These are phyloP conservation scores for Lithophane leautieri DNA, from an alignment of 2,888 invertebrate species.

Conservation along the genomic window DNA sequence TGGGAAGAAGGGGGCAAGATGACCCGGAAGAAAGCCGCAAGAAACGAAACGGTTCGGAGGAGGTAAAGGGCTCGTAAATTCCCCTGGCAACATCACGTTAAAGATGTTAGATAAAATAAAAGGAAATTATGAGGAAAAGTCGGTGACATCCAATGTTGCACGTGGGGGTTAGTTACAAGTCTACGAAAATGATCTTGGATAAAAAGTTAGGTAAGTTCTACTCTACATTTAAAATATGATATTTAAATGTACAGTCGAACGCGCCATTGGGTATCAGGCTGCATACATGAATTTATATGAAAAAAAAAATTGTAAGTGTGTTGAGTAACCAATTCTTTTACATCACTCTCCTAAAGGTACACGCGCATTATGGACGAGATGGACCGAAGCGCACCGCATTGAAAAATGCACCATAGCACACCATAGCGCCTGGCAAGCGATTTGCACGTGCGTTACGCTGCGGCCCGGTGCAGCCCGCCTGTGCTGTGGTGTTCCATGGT, in stretches of 20 bases:
- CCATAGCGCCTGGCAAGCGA: too few species aligned
- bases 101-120: constrained; percentile 58
- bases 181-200: neutral
- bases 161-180: neutral
- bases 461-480: neutral
- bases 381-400: neutral
- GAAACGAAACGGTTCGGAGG: constrained; percentile 52
- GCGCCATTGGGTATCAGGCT: neutral
- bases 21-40: constrained; percentile 58
- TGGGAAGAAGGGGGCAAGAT: constrained; percentile 53
- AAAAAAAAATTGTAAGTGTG: neutral
- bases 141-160: constrained; percentile 27
- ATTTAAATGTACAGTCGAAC: constrained; percentile 11
- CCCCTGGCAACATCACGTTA: constrained; percentile 38
- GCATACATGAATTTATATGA: neutral
- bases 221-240: too few species aligned
- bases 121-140: constrained; percentile 55
- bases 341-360: neutral
- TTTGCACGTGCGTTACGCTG: too few species aligned
- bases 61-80: constrained; percentile 55
- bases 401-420: too few species aligned
- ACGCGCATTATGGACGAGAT: neutral
- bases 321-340: neutral
- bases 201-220: neutral
- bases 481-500: neutral